These are phyloP conservation scores for Cosmorhoe ocellata DNA, from an alignment of 2,888 invertebrate genomes.

Conservation along the genomic window DNA sequence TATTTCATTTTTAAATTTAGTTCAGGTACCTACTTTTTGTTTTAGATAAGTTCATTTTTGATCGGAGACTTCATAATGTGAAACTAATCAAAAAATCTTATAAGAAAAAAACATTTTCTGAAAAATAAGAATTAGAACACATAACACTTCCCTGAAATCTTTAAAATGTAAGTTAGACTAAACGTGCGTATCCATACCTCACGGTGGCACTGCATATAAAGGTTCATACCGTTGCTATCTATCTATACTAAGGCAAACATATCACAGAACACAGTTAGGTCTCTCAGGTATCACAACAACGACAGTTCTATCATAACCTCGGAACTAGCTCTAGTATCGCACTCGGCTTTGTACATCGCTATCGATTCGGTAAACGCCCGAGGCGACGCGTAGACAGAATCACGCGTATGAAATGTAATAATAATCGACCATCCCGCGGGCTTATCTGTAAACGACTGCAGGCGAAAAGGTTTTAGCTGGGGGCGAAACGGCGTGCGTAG, in stretches of 20 bases:
- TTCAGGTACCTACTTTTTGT: no score
- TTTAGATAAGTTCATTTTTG: no score
- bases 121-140: no score
- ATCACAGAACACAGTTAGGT: conserved; percentile 71
- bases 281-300: conserved; percentile 47
- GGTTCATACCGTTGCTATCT: conserved; percentile 69
- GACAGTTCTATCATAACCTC: conserved; percentile 46
- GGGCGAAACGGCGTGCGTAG: conserved; percentile 77
- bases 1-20: no score
- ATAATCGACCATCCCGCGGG: conserved; percentile 81
- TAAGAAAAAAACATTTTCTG: no score
- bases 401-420: conserved; percentile 76
- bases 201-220: conserved; percentile 81
- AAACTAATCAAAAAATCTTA: no score
- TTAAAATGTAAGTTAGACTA: conserved; percentile 18
- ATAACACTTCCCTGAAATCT: no score
- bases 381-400: conserved; percentile 69
- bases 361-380: conserved; percentile 69
- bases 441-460: conserved; percentile 82
- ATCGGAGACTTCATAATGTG: no score
- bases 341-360: conserved; percentile 61
- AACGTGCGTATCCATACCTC: conserved; percentile 68
- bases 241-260: conserved; percentile 79
- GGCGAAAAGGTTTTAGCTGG: conserved; percentile 81
- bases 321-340: conserved; percentile 47